Evolutionary conservation across 1,140 invertebrate species (phyloP).

Genomic region (Formica selysi): DNA sequence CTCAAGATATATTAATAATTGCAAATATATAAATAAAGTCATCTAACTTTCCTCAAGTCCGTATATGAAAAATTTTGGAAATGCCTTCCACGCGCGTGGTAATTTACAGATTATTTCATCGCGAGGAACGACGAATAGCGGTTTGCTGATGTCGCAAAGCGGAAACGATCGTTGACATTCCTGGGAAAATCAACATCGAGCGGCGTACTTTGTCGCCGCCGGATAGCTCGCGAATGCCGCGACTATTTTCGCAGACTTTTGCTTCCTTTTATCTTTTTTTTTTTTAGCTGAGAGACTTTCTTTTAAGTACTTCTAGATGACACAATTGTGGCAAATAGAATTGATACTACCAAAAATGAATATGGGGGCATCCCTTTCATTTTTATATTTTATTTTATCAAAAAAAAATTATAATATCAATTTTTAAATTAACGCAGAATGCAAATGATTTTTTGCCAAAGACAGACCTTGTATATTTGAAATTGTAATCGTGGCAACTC

Average conservation of each 20-base stretch:
- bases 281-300: too few relatives aligned
- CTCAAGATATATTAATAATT: too few relatives aligned
- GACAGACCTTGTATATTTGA: neutral
- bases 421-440: neutral
- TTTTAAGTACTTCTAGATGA: neutral
- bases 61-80: constrained; percentile 42
- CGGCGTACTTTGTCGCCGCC: constrained; percentile 4
- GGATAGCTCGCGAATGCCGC: constrained; percentile 41
- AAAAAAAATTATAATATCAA: neutral
- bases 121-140: neutral
- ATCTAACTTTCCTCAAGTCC: constrained; percentile 60
- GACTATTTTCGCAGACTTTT: constrained; percentile 27
- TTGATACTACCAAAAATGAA: neutral
- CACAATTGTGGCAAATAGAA: neutral
- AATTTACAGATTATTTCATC: constrained; percentile 48
- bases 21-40: neutral
- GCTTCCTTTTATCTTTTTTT: neutral
- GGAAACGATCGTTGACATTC: constrained; percentile 41
- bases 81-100: constrained; percentile 33
- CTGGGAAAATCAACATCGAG: constrained; percentile 67
- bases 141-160: constrained; percentile 41
- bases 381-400: neutral
- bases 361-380: neutral
- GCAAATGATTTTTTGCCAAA: neutral
- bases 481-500: constrained; percentile 9